phyloP scores from a whole-genome alignment of 2,888 invertebrate genomes.

The Andrena hattorfiana region DNA sequence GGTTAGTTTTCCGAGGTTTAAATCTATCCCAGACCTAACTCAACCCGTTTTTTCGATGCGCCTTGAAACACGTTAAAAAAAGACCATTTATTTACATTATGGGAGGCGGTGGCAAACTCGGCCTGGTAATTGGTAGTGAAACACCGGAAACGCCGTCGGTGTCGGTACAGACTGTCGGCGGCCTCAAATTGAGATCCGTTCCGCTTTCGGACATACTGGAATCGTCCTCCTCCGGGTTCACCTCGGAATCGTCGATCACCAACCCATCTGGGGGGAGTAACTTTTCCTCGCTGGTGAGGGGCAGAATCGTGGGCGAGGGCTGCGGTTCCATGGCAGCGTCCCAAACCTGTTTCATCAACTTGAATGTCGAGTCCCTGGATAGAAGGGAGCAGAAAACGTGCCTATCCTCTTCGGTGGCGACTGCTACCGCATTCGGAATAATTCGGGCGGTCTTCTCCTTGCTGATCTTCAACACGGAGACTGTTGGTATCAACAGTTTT shows the following conservation, averaged over 20 bases:
- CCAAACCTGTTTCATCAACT: constrained; percentile 95
- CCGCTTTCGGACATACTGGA: constrained; percentile 85
- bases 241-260: constrained; percentile 81
- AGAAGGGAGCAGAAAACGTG: constrained; percentile 96
- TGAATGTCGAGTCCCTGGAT: constrained; percentile 94
- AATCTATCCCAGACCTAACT: not conserved
- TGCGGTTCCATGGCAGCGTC: constrained; percentile 87
- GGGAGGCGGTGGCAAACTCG: constrained; percentile 69
- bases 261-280: constrained; percentile 75
- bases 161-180: constrained; percentile 80
- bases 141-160: constrained; percentile 73
- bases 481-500: constrained; percentile 95
- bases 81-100: constrained; percentile 40
- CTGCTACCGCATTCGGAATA: constrained; percentile 97
- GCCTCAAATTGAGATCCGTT: constrained; percentile 82
- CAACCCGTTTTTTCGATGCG: not conserved
- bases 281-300: constrained; percentile 76
- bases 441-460: constrained; percentile 97
- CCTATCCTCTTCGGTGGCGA: constrained; percentile 92
- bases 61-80: not conserved
- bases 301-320: constrained; percentile 83
- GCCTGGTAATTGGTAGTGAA: constrained; percentile 74
- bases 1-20: not conserved
- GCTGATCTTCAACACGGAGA: constrained; percentile 93
- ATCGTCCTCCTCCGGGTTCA: constrained; percentile 83